These are phyloP conservation scores for Turritopsis rubra DNA, from an alignment of 30 jellyfish, hydroid and myxozoan species.

Conservation along the genomic window DNA sequence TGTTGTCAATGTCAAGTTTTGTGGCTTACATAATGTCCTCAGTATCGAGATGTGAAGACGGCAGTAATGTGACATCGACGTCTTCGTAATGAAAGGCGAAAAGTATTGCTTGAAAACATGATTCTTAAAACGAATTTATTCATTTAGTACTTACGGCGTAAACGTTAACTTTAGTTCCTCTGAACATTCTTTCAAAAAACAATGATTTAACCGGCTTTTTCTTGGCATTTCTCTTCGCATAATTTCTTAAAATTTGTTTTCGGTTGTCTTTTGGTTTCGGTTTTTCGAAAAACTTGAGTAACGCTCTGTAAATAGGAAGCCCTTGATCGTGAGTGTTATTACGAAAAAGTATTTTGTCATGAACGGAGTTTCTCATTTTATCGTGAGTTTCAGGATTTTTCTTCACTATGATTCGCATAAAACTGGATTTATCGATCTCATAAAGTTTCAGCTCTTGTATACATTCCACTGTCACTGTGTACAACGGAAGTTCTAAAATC, in stretches of 20 bases:
- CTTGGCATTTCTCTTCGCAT: constrained; percentile 3
- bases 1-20: not conserved
- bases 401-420: constrained; percentile 62
- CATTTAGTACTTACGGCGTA: not conserved
- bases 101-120: no score
- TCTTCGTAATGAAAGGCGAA: no score
- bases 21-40: no score
- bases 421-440: constrained; percentile 60
- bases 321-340: constrained; percentile 44
- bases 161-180: not conserved
- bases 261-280: constrained; percentile 30
- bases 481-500: constrained; percentile 41
- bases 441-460: constrained; percentile 49
- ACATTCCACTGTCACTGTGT: constrained; percentile 58
- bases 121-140: no score
- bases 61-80: no score
- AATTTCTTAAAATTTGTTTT: constrained; percentile 5
- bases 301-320: constrained; percentile 63
- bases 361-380: constrained; percentile 50
- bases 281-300: constrained; percentile 27
- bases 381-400: constrained; percentile 84
- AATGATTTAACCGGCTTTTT: not conserved
- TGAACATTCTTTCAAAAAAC: not conserved
- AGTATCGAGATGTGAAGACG: no score
- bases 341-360: constrained; percentile 51